Conservation (phyloP, 2,113 vertebrate species). For the Canis aureus region DNA sequence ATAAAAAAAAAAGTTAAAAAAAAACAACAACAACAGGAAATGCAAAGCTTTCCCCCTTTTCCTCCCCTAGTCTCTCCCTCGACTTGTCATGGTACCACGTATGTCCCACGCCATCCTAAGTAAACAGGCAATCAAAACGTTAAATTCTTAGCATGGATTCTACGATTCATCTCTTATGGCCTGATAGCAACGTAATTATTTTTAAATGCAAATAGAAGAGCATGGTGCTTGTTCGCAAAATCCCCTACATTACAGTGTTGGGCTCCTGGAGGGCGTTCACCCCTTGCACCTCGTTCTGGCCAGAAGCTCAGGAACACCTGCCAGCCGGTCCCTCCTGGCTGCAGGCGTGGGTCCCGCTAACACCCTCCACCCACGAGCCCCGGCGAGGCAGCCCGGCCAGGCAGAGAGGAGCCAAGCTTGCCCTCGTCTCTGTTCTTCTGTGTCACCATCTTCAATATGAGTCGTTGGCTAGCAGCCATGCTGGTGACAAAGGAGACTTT, state of each 20-base stretch:
- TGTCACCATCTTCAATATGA: neutral
- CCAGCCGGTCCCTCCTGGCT: too few species aligned
- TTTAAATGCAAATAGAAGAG: neutral
- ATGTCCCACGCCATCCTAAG: neutral
- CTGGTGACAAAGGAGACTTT: neutral
- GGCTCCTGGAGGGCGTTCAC: neutral
- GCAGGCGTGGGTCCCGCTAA: neutral
- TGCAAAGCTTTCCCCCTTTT: neutral
- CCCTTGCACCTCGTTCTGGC: neutral
- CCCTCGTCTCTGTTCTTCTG: neutral
- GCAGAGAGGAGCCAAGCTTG: neutral
- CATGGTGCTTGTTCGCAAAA: neutral
- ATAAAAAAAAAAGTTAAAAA: too few species aligned
- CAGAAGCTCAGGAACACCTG: neutral
- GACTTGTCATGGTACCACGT: neutral
- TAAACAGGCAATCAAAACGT: neutral
- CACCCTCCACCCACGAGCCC: neutral
- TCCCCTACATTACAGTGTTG: neutral
- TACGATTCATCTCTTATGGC: neutral
- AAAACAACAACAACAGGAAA: neutral
- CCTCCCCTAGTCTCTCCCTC: neutral
- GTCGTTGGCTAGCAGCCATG: neutral
- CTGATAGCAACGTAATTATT: neutral
- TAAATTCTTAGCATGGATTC: neutral
- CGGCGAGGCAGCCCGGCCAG: neutral